These are phyloP conservation scores for Melanargia galathea DNA, from an alignment of 2,888 invertebrate species.

Conservation along the genomic window DNA sequence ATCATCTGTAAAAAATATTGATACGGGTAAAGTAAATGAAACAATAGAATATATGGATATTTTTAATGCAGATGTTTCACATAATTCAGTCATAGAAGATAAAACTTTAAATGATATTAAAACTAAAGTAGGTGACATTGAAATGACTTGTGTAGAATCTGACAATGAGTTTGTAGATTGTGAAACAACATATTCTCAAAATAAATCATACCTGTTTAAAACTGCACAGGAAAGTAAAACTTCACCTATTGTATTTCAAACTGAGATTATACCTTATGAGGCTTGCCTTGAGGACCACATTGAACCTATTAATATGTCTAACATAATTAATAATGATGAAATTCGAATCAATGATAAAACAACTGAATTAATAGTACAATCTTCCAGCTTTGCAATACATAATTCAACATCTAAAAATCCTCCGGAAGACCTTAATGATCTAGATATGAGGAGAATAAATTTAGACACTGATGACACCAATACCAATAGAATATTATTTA, in stretches of 20 bases:
- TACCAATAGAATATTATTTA: conserved; percentile 8
- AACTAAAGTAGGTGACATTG: conserved; percentile 30
- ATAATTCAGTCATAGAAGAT: conserved; percentile 55
- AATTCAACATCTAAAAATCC: background rate
- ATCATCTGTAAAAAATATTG: background rate
- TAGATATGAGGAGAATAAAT: background rate
- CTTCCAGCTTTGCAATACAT: background rate
- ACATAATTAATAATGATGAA: background rate
- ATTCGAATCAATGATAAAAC: background rate
- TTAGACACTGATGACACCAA: conserved; percentile 1
- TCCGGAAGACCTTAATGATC: background rate
- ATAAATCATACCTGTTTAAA: conserved; percentile 43
- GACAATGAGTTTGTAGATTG: conserved; percentile 75
- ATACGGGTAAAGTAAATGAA: conserved; percentile 47
- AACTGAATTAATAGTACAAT: background rate
- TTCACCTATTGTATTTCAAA: background rate
- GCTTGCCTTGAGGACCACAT: conserved; percentile 27
- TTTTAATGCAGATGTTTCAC: conserved; percentile 48
- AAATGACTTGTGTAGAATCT: conserved; percentile 53
- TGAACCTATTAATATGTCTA: background rate
- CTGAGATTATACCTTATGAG: conserved; percentile 30
- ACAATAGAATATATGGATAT: conserved; percentile 70
- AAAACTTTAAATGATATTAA: conserved; percentile 50
- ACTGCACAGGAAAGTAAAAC: conserved; percentile 9
- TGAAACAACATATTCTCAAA: conserved; percentile 69